Evolutionary conservation across 2,888 invertebrate genomes (phyloP), one percentile per base, ranked within the genome.

Genomic region (Coenonympha glycerion): DNA sequence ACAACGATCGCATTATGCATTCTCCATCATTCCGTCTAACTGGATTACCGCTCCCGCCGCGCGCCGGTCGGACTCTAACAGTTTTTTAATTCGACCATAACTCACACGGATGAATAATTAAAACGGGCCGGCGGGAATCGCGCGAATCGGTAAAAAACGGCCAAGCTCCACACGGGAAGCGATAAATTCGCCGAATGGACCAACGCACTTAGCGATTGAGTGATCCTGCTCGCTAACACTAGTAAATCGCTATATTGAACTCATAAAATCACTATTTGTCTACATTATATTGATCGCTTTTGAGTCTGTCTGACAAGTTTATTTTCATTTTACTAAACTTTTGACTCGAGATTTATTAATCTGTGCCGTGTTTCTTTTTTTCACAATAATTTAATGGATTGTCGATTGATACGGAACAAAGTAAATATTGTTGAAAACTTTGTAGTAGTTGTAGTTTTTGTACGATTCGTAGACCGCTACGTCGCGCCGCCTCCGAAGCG

Each of bases 31-130:
- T 80, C 71, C 73, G 71, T 73, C 76, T 86, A 86, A 86, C 79
- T 82, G 73, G 79, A 86, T 87, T 86, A 87, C 78, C 58, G 67
- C 65, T 69, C 80, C 79, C 78, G 76, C 36, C 18, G 21, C 21
- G 21, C 36, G 33, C 55, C 53, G 55, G 49, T 77, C 79, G 79
- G 78, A 80, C 82, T 85, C 84, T 86, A 86, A 87, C 87, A 87
- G 87, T 87, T 87, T 88, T 88, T 87, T 88, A 87, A 88, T 88
- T 87, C 85, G 84, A 80, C 86, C 87, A 88, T 88, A 88, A 88
- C 87, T 88, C 87, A 87, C 75, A 75, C 69, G 74, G 74, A 84
- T 87, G 87, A 87, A 88, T 88, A 88, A 88, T 88, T 87, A 87
- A 88, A 85, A 78, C 73, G 79, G 79, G 79, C 77, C 79, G 79